Evolutionary conservation across 2,797 vertebrate genomes (phyloP).

Genomic region (Alosa sapidissima): DNA sequence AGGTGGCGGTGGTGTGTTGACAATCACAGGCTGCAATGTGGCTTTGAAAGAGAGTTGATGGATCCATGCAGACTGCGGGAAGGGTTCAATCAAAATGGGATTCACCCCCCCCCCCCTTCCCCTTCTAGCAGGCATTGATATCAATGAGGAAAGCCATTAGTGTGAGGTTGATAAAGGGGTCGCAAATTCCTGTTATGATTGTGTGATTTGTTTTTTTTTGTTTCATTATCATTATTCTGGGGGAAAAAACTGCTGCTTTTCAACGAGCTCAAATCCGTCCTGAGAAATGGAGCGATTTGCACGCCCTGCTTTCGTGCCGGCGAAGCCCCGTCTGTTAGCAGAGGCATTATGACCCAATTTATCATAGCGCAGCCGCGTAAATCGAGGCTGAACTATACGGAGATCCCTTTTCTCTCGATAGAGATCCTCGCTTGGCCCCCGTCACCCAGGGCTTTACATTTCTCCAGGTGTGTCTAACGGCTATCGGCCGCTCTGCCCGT

Average conservation of each 20-base stretch:
- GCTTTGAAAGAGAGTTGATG: conserved; percentile 8
- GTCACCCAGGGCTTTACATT: background rate
- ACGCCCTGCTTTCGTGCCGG: background rate
- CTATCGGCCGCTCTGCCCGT: background rate
- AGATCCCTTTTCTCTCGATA: background rate
- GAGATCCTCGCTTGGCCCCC: background rate
- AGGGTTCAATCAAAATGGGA: conserved; percentile 33
- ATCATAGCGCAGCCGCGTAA: background rate
- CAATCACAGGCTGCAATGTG: background rate
- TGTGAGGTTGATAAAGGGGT: background rate
- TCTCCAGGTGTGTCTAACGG: conserved; percentile 31
- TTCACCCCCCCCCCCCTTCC: conserved; percentile 1
- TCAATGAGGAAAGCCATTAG: conserved; percentile 28
- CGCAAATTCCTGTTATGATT: background rate
- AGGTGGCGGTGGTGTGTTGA: background rate
- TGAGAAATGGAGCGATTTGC: background rate
- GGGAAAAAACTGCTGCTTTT: background rate
- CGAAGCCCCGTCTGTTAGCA: background rate
- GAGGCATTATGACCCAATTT: conserved; percentile 12
- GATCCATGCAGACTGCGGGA: conserved; percentile 12
- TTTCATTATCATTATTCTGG: background rate
- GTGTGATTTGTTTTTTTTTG: background rate
- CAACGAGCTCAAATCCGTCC: background rate
- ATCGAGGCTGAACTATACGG: background rate
- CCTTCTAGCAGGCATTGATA: background rate